Base-by-base conservation (phyloP, 1,140 invertebrate species). In the Nasonia giraulti region DNA sequence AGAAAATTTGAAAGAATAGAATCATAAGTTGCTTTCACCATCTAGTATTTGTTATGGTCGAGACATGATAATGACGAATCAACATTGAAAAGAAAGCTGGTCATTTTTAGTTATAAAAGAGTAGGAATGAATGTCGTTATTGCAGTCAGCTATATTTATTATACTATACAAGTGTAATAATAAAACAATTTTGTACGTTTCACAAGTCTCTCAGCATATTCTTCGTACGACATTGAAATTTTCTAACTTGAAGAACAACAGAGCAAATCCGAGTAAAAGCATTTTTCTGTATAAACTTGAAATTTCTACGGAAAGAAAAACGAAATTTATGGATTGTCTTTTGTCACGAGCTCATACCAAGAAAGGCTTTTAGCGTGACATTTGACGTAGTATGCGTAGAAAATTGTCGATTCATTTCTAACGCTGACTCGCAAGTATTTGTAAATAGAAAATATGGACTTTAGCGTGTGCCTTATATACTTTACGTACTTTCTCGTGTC, bases 401-500 rank as follows among this genome's bases (percentile, higher is more conserved):
- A 75, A 75, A 75, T 75, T 44, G 33, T 33, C 14, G 33, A 73
- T 73, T 33, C 33, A 14, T 73, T 73, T 73, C 69, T 31, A 37
- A 33, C 69, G 27, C 33, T 73, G 69, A 44, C 40, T n/a, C 40
- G 74, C n/a, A 62, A 74, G 44, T 74, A 40, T 80, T 27, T 80
- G 69, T 74, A 82, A 82, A 74, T 74, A 82, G 44, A 74, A 74
- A 17, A n/a, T 55, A 62, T 55, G 20, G 4, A 74, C 68, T 80
- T 80, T 44, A 20, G 44, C 40, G 37, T 27, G 20, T 71, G 68
- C 68, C 23, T 71, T 71, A 31, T 27, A 71, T 66, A 66, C 68
- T 75, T 75, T 3, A 31, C 17, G 2, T 37, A n/a, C 27, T 73
- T 73, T 73, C 27, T 33, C 69, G 11, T 12, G 69, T 71, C 27